Base-by-base conservation (phyloP, 2,113 vertebrate genomes). In the Semnopithecus entellus region DNA sequence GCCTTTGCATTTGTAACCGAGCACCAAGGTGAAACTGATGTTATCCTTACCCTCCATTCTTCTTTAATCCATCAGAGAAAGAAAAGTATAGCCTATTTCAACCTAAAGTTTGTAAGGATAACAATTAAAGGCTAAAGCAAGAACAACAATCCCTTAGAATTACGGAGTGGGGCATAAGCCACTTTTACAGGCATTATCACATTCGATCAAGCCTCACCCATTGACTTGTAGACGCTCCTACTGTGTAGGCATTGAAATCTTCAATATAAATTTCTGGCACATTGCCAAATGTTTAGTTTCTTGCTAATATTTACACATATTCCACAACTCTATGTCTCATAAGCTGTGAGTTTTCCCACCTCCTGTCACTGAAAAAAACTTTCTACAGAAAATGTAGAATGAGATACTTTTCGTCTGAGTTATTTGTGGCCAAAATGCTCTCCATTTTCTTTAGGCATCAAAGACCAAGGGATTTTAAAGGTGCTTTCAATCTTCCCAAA, bases 261-360 rank as follows among this genome's bases (percentile, higher is more conserved):
- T 68, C 90, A 73, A 43, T 66, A 90, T 91, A 48, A 93, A 95
- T 89, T 90, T 95, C 88, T 91, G 94, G 78, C 72, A 91, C 43
- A 9, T 89, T 92, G 32, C 86, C 73, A 94, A 61, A 52, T 88
- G 43, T 81, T 96, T 81, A 87, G 79, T 92, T 86, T 88, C 91
- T 88, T 11, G 0, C 72, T 92, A 72, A 90, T 97, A 86, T 96
- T 48, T 83, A 59, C 18, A 1, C 32, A 22, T 92, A 81, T 83
- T 90, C 76, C 78, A 79, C 48, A 92, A 52, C 14, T 80, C 68
- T 43, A 0, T 66, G 48, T 90, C 79, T 95, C 68, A 79, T 82
- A 70, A 90, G 13, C 91, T 95, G 8, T 92, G 73, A 75, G 73
- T 94, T 97, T 96, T 94, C 70, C 86, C 73, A 96, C 66, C 59